Conservation (phyloP, 2,888 invertebrate species). For the Quadroppia sp. region DNA sequence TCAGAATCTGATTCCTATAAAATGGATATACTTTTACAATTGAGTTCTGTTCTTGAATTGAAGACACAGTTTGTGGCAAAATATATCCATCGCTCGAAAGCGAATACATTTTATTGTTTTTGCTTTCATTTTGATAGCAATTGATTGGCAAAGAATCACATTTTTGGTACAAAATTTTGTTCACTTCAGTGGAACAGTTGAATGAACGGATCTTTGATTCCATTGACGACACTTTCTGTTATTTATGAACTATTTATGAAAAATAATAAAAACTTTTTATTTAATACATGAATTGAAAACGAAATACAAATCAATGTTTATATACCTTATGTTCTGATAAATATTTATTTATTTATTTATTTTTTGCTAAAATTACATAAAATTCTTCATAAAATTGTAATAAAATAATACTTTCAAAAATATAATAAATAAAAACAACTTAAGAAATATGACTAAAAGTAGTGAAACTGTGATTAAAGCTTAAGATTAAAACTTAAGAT, state of each 20-base stretch:
- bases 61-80: neutral
- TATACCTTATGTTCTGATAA: neutral
- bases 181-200: constrained; percentile 22
- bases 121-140: neutral
- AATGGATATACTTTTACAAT: too few species aligned
- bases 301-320: neutral
- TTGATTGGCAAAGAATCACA: neutral
- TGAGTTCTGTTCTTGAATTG: constrained; percentile 5
- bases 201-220: constrained; percentile 15
- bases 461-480: neutral
- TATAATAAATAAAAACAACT: neutral
- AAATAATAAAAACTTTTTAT: too few species aligned
- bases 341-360: neutral
- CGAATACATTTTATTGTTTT: neutral
- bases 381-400: neutral
- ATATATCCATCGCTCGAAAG: neutral
- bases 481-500: too few species aligned
- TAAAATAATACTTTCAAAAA: neutral
- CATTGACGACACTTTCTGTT: too few species aligned
- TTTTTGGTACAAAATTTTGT: neutral
- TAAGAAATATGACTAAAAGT: neutral
- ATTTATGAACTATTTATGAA: too few species aligned
- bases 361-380: neutral
- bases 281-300: too few species aligned
- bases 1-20: constrained; percentile 11